Conservation (phyloP, 1,140 invertebrate species). For the Argopecten irradians region DNA sequence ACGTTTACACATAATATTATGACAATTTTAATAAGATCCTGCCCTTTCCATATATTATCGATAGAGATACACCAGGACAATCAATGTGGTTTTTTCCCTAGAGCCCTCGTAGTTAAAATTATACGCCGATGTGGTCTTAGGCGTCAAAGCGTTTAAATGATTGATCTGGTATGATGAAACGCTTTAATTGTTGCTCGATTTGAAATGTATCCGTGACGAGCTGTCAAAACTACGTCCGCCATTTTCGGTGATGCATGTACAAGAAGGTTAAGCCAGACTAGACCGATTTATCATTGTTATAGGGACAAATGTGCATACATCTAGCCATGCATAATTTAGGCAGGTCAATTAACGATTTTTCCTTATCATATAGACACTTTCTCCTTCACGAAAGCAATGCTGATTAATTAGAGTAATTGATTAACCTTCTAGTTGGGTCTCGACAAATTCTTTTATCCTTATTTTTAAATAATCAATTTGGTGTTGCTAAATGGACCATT, state of each 20-base stretch:
- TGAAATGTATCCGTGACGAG: neutral
- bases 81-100: neutral
- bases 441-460: neutral
- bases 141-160: slow-evolving; percentile 16
- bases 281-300: neutral
- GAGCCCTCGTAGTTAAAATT: neutral
- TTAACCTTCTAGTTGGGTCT: neutral
- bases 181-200: slow-evolving; percentile 7
- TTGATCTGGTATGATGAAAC: neutral
- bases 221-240: neutral
- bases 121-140: neutral
- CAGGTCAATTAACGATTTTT: neutral
- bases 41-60: neutral
- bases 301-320: neutral
- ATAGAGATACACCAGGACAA: neutral
- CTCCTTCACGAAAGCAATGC: neutral
- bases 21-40: neutral
- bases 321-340: slow-evolving; percentile 1
- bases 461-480: neutral
- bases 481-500: neutral
- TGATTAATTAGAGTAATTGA: neutral
- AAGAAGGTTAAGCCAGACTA: neutral
- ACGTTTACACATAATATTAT: slow-evolving; percentile 10
- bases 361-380: neutral
- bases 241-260: neutral